A percentile compares a stretch with the other conserved stretches of the same genome.
These are phyloP conservation scores for Ruditapes philippinarum DNA, from an alignment of 1,140 invertebrate species.

Conservation along the genomic window DNA sequence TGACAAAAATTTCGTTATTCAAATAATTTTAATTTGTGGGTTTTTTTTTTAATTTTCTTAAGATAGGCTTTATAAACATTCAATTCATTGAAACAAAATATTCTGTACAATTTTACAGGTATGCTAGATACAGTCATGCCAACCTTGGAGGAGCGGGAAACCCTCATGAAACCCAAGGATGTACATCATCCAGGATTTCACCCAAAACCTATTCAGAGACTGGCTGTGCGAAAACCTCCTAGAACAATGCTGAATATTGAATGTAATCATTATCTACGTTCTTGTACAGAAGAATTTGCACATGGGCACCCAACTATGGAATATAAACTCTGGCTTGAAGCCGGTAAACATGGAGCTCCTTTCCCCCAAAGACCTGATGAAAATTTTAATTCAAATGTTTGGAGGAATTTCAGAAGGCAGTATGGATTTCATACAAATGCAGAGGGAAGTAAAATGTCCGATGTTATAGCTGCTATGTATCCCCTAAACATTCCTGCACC, in stretches of 20 bases:
- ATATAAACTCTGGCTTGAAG: constrained; percentile 85
- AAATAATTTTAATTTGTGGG: no score
- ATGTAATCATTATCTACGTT: constrained; percentile 83
- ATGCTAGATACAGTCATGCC: constrained; percentile 68
- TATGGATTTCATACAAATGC: constrained; percentile 82
- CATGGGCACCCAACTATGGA: constrained; percentile 79
- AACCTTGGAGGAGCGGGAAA: constrained; percentile 82
- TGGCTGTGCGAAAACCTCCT: constrained; percentile 76
- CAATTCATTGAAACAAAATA: no score
- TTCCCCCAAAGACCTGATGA: constrained; percentile 80
- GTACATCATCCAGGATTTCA: constrained; percentile 83
- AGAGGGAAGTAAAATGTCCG: constrained; percentile 81
- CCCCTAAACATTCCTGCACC: constrained; percentile 85
- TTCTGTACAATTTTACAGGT: constrained; percentile 29
- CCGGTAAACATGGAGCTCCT: constrained; percentile 83
- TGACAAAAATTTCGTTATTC: no score
- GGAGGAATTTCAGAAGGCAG: constrained; percentile 84
- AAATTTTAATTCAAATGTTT: constrained; percentile 85
- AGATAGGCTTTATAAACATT: no score
- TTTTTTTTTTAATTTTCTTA: no score
- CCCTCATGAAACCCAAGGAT: constrained; percentile 70
- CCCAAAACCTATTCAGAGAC: constrained; percentile 81
- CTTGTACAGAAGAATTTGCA: constrained; percentile 73
- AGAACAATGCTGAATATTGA: constrained; percentile 83
- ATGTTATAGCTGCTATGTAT: constrained; percentile 85